Percentiles rank a stretch among this genome's conserved stretches.
These are phyloP conservation scores for Anagrus nilaparvatae DNA, from an alignment of 1,140 invertebrate genomes.

Conservation along the genomic window DNA sequence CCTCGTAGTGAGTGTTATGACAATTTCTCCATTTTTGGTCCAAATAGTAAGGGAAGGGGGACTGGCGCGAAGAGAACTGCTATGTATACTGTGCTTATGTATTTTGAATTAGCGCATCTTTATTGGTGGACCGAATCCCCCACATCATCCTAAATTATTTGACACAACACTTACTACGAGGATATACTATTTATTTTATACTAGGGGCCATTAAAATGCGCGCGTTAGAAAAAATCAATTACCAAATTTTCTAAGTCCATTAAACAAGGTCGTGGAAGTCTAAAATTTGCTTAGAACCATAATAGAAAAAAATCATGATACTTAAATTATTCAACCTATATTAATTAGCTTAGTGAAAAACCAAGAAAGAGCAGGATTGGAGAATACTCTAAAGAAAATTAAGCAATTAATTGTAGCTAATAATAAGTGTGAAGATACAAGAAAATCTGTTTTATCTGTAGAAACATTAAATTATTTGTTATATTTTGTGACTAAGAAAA, in stretches of 20 bases:
- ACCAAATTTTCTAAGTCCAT: conserved; percentile 19
- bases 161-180: no score
- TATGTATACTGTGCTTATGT: no score
- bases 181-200: conserved; percentile 56
- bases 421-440: not conserved
- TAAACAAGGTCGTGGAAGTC: conserved; percentile 45
- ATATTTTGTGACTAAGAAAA: conserved; percentile 76
- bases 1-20: no score
- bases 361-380: conserved; percentile 48
- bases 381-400: conserved; percentile 53
- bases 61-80: no score
- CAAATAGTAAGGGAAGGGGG: no score
- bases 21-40: no score
- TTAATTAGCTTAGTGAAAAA: conserved; percentile 65
- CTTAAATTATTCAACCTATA: conserved; percentile 54
- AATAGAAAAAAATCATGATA: conserved; percentile 42
- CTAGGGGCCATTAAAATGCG: no score
- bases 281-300: conserved; percentile 44
- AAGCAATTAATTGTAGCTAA: conserved; percentile 45
- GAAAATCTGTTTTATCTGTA: conserved; percentile 40
- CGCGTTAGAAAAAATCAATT: conserved; percentile 21
- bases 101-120: no score
- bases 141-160: no score
- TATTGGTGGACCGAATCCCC: no score
- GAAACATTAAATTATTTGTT: conserved; percentile 71